phyloP scores from a whole-genome alignment of 2,113 vertebrate genomes.

The Telmatochromis sp. region DNA sequence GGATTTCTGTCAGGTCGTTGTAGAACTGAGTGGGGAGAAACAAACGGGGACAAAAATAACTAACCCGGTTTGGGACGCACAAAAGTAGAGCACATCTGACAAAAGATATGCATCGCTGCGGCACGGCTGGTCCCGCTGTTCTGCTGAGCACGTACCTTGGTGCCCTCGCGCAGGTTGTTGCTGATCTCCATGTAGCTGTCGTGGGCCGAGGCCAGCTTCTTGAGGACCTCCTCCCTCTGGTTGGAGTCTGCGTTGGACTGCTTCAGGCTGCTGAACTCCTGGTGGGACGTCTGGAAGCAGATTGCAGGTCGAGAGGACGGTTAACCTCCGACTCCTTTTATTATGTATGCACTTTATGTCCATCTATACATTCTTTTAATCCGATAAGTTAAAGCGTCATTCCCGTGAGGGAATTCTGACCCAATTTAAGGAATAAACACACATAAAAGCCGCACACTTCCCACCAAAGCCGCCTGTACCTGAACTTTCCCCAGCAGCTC shows the following conservation, averaged over 20 bases:
- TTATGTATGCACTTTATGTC: not conserved
- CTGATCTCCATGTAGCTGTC: constrained; percentile 96
- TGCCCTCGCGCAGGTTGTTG: constrained; percentile 90
- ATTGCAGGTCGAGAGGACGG: not conserved
- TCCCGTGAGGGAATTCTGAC: not conserved
- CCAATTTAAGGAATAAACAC: not conserved
- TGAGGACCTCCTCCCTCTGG: constrained; percentile 92
- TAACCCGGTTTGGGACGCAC: not conserved
- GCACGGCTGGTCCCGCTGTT: not conserved
- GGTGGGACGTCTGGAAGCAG: constrained; percentile 78
- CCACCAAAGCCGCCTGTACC: constrained; percentile 19
- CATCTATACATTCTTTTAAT: not conserved
- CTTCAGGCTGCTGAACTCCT: constrained; percentile 94
- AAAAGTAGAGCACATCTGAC: not conserved
- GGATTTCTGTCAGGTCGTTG: constrained; percentile 93
- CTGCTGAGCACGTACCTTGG: constrained; percentile 77
- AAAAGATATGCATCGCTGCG: not conserved
- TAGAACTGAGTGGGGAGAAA: constrained; percentile 80
- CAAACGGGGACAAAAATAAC: constrained; percentile 14
- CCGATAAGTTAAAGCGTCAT: not conserved
- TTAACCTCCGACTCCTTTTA: not conserved
- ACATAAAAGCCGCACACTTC: not conserved
- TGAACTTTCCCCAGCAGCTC: constrained; percentile 83
- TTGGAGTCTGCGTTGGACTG: constrained; percentile 92
- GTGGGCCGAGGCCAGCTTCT: constrained; percentile 92